phyloP scores from a whole-genome alignment of 2,113 vertebrate genomes.

The Mesoclemmys tuberculata region DNA sequence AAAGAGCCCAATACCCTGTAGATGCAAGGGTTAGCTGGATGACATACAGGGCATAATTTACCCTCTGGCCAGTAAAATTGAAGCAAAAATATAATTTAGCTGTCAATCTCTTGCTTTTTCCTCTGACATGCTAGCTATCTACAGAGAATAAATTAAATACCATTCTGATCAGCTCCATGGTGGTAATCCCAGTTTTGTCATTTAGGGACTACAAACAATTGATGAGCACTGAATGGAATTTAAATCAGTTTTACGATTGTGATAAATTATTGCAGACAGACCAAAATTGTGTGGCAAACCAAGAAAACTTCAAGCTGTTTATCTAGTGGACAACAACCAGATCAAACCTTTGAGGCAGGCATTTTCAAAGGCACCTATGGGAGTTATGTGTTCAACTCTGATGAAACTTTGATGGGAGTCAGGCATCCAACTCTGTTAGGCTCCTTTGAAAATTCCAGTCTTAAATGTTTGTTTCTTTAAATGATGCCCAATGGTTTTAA shows the following conservation, averaged over 20 bases:
- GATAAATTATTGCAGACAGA: constrained; percentile 54
- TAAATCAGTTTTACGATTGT: constrained; percentile 60
- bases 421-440: constrained; percentile 4
- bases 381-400: not conserved
- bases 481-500: constrained; percentile 19
- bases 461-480: not conserved
- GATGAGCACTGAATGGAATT: constrained; percentile 45
- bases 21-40: no score
- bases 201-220: constrained; percentile 54
- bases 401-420: not conserved
- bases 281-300: not conserved
- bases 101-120: not conserved
- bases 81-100: constrained; percentile 40
- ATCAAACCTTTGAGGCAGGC: not conserved
- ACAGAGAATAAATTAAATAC: constrained; percentile 12
- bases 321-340: not conserved
- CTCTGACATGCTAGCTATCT: constrained; percentile 13
- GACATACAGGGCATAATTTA: no score
- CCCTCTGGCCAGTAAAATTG: constrained; percentile 41
- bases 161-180: constrained; percentile 8
- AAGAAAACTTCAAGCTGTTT: constrained; percentile 2
- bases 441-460: not conserved
- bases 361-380: constrained; percentile 30
- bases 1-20: no score
- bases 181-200: constrained; percentile 25